These are phyloP conservation scores for Chaetops frenatus DNA, from an alignment of 2,113 vertebrate species.

Conservation along the genomic window DNA sequence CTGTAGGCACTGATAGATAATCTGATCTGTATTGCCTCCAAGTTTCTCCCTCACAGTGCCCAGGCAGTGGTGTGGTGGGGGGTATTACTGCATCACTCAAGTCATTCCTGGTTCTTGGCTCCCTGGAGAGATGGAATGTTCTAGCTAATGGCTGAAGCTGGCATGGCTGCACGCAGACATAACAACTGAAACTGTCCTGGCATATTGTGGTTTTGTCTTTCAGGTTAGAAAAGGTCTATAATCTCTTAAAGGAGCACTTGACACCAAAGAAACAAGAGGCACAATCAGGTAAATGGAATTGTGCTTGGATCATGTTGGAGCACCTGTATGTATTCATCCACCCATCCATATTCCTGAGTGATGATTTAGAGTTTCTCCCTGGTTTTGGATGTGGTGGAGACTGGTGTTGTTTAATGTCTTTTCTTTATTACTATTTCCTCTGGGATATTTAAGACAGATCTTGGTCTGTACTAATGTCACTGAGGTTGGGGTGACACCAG, in stretches of 20 bases:
- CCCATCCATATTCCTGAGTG: not conserved
- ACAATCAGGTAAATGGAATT: constrained; percentile 74
- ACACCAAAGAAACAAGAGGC: constrained; percentile 80
- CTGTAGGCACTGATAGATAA: not conserved
- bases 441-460: not conserved
- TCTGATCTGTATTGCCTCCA: not conserved
- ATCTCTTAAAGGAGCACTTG: constrained; percentile 88
- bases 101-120: not conserved
- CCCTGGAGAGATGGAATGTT: not conserved
- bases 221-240: constrained; percentile 95
- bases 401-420: not conserved
- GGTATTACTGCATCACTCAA: not conserved
- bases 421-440: not conserved
- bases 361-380: not conserved
- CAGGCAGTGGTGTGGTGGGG: not conserved
- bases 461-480: not conserved
- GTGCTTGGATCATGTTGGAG: not conserved
- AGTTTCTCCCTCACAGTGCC: not conserved
- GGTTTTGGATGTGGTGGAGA: not conserved
- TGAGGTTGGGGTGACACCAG: not conserved
- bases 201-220: constrained; percentile 15
- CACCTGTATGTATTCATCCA: not conserved
- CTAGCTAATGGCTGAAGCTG: not conserved
- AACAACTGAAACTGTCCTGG: not conserved
- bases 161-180: not conserved